Evolutionary conservation across 2,888 invertebrate genomes (phyloP), one percentile per base, ranked within the genome.

Genomic region (Eristalinus sepulchralis): DNA sequence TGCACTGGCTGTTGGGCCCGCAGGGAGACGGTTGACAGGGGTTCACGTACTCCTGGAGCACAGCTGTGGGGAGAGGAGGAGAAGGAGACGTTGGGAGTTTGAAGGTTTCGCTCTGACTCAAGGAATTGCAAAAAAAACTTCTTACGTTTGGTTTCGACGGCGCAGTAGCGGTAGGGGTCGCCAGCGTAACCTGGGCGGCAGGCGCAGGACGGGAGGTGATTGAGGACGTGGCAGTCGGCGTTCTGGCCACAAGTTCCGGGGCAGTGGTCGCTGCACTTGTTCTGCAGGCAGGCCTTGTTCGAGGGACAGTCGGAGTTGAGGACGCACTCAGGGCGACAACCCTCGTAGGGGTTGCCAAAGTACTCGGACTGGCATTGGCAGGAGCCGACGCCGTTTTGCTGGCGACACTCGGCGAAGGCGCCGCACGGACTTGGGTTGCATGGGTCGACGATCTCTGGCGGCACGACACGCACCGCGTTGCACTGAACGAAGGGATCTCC

Each of bases 341-440:
- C 94, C 91, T 96, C 95, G 88, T 96, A 96, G 13, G 97, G 96
- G 92, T 97, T 96, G 83, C 97, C 97, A 88, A 94, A 94, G 90
- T 95, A 96, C 66, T 95, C 95, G 8, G 94, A 93, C 64, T 95
- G 92, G 91, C 97, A 97, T 88, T 94, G 94, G 89, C 97, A 97
- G 1, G 95, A 94, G n/a, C 95, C 95, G 33, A 94, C 94, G 73
- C 94, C 94, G 89, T 93, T 94, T 89, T 94, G 94, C 90, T 94
- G 95, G 89, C 93, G 94, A 90, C 97, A 97, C 88, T 94, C 93
- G 24, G 97, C 95, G 91, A 96, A 96, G 31, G 95, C 92, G 63
- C 97, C 97, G 91, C 97, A 97, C n/a, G 97, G 96, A 80, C 95
- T 95, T n/a, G 96, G 96, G 88, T 94, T 93, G 89, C 96, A 96